A percentile compares a stretch with the other conserved stretches of the same genome.
These are phyloP conservation scores for Smutsia gigantea DNA, from an alignment of 2,797 vertebrate genomes.

Conservation along the genomic window DNA sequence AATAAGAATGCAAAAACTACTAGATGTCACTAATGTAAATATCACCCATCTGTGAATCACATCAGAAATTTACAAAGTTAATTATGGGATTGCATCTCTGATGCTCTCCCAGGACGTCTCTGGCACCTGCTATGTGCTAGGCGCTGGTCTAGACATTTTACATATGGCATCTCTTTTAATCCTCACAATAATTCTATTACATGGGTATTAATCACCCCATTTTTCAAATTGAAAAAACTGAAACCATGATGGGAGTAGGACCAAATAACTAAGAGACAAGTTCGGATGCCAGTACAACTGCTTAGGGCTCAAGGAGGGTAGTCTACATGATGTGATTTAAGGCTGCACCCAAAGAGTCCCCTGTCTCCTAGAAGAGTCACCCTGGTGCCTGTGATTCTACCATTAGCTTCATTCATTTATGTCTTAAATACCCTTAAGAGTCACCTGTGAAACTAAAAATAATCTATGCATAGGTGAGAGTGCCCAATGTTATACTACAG, in stretches of 20 bases:
- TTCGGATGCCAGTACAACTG: not conserved
- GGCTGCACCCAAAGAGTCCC: not conserved
- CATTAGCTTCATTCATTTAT: not conserved
- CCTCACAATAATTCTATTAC: slow-evolving; percentile 46
- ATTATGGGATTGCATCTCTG: slow-evolving; percentile 66
- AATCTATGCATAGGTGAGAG: not conserved
- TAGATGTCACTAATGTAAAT: slow-evolving; percentile 66
- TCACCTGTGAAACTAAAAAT: not conserved
- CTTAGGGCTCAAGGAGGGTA: not conserved
- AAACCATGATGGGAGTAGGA: not conserved
- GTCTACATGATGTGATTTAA: not conserved
- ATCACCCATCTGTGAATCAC: slow-evolving; percentile 68
- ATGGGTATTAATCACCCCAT: slow-evolving; percentile 29
- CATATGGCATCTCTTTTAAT: slow-evolving; percentile 71
- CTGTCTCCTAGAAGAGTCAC: not conserved
- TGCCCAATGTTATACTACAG: not conserved
- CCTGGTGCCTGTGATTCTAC: not conserved
- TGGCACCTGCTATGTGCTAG: slow-evolving; percentile 58
- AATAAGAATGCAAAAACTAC: slow-evolving; percentile 54
- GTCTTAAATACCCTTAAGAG: not conserved
- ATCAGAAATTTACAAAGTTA: slow-evolving; percentile 69
- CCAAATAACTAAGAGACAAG: not conserved
- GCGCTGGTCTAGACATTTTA: slow-evolving; percentile 68
- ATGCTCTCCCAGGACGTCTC: slow-evolving; percentile 67
- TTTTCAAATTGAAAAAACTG: slow-evolving; percentile 27